A percentile compares a stretch with the other conserved stretches of the same genome.
These are phyloP conservation scores for Acanthiza pusilla DNA, from an alignment of 2,797 vertebrate genomes.

Conservation along the genomic window DNA sequence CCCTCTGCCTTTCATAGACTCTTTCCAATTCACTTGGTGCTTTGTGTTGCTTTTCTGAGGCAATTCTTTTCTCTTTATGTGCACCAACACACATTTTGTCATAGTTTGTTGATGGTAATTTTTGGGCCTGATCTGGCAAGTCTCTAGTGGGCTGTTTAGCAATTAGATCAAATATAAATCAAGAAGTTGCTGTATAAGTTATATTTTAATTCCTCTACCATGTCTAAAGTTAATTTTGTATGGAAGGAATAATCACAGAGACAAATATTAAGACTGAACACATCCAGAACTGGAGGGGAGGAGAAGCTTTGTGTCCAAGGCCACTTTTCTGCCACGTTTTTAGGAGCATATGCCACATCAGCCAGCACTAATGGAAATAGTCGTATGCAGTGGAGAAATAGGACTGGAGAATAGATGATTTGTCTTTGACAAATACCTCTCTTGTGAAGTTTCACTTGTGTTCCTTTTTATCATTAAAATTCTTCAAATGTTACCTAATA, in stretches of 20 bases:
- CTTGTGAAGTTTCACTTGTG: background rate
- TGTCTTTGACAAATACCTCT: background rate
- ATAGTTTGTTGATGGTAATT: constrained; percentile 28
- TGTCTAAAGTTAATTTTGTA: background rate
- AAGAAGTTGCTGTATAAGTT: background rate
- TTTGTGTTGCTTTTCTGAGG: constrained; percentile 54
- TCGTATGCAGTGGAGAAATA: background rate
- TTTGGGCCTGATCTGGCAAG: background rate
- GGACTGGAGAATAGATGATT: background rate
- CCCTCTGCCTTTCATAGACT: constrained; percentile 46
- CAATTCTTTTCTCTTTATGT: constrained; percentile 26
- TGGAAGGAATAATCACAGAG: background rate
- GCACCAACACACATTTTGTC: constrained; percentile 4
- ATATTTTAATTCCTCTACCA: background rate
- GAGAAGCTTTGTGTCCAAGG: background rate
- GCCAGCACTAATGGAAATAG: background rate
- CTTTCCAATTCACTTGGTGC: constrained; percentile 56
- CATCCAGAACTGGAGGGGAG: background rate
- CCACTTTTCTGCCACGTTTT: background rate
- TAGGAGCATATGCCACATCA: background rate
- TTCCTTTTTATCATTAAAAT: background rate
- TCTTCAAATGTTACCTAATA: background rate
- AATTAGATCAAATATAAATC: background rate
- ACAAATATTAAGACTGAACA: background rate
- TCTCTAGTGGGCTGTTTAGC: background rate